A percentile compares a stretch with the other conserved stretches of the same genome.
These are phyloP conservation scores for Andinoacara biseriatus DNA, from an alignment of 2,113 vertebrate species.

Conservation along the genomic window DNA sequence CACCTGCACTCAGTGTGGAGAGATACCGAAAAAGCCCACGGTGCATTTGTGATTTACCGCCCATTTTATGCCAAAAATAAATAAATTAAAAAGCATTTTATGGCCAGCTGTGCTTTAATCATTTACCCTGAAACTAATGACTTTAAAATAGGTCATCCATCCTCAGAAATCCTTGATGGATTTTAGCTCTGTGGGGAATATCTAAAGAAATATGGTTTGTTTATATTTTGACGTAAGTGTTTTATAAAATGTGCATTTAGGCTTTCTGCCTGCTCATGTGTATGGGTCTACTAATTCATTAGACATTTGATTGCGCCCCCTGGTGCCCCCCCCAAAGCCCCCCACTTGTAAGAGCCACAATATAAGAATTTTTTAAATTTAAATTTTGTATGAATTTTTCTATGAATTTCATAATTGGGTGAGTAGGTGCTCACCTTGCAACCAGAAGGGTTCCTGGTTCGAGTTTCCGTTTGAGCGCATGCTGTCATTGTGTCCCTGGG, in stretches of 20 bases:
- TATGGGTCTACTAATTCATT: not conserved
- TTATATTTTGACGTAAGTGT: not conserved
- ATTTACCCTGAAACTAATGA: not conserved
- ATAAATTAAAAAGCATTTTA: conserved; percentile 2
- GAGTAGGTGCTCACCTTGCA: too few species aligned
- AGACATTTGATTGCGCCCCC: too few species aligned
- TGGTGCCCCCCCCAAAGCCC: not conserved
- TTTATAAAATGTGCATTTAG: not conserved
- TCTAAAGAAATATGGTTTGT: not conserved
- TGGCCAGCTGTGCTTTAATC: conserved; percentile 1
- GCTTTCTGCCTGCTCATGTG: not conserved
- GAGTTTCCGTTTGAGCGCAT: too few species aligned
- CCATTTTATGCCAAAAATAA: not conserved
- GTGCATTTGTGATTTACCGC: conserved; percentile 19
- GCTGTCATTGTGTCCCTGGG: too few species aligned
- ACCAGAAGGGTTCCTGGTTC: too few species aligned
- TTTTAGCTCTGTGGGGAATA: not conserved
- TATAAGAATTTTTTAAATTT: not conserved
- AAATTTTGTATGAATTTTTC: not conserved
- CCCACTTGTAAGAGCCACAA: not conserved
- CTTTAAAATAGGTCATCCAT: not conserved
- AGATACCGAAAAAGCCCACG: not conserved
- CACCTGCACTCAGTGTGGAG: not conserved
- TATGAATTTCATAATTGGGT: not conserved
- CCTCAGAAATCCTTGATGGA: not conserved